Conservation (phyloP, 2,888 invertebrate genomes). For the Litoditis marina region DNA sequence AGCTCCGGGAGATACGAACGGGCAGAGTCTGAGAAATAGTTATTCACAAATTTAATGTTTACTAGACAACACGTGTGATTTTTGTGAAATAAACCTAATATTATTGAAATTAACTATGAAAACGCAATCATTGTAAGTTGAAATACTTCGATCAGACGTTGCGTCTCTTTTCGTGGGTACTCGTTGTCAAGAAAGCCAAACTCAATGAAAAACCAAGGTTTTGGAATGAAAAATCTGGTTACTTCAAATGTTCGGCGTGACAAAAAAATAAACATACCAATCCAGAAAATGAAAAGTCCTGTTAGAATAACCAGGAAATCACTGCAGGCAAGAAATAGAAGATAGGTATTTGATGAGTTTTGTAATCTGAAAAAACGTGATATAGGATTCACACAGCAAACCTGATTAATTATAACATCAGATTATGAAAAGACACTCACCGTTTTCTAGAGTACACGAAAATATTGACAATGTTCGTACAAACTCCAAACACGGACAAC, state of each 20-base stretch:
- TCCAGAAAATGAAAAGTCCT: constrained; percentile 62
- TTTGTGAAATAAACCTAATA: too few relatives aligned
- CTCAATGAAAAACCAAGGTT: too few relatives aligned
- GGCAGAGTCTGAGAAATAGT: constrained; percentile 25
- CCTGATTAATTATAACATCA: too few relatives aligned
- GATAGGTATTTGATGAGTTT: constrained; percentile 59
- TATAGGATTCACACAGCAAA: too few relatives aligned
- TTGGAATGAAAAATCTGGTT: too few relatives aligned
- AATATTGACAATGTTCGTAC: constrained; percentile 59
- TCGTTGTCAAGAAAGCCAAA: too few relatives aligned
- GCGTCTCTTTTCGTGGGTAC: too few relatives aligned
- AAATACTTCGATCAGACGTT: too few relatives aligned
- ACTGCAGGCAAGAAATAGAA: constrained; percentile 56
- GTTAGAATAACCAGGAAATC: constrained; percentile 61
- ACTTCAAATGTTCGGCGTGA: too few relatives aligned
- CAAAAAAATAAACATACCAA: constrained; percentile 30
- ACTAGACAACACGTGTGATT: too few relatives aligned
- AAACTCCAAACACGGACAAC: constrained; percentile 59
- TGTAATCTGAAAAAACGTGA: constrained; percentile 20
- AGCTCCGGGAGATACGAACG: constrained; percentile 55
- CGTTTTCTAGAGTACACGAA: constrained; percentile 56
- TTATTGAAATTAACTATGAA: too few relatives aligned
- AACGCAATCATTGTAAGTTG: too few relatives aligned
- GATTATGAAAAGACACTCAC: constrained; percentile 17
- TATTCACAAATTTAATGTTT: neutral